These are phyloP conservation scores for Hycleus cichorii DNA, from an alignment of 1,140 invertebrate species.

Conservation along the genomic window DNA sequence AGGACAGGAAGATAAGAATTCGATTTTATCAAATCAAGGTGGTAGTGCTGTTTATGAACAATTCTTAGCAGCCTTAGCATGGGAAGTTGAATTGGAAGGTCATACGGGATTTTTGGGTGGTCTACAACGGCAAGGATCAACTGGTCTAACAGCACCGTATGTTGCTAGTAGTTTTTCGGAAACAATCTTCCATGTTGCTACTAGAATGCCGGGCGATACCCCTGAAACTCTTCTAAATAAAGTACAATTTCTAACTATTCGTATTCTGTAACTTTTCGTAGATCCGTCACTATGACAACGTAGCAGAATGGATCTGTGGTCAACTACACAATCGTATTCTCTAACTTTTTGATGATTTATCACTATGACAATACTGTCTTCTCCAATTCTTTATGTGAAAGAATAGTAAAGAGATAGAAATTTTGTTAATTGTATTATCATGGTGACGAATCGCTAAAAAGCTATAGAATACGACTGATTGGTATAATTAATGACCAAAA, in stretches of 20 bases:
- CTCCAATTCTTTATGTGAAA: too few relatives aligned
- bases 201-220: slow-evolving; percentile 85
- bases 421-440: too few relatives aligned
- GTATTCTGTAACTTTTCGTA: background rate
- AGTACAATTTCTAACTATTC: too few relatives aligned
- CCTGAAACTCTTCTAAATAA: slow-evolving; percentile 86
- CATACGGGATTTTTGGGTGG: slow-evolving; percentile 97
- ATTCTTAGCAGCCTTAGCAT: slow-evolving; percentile 90
- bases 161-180: slow-evolving; percentile 90
- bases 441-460: too few relatives aligned
- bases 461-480: too few relatives aligned
- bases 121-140: slow-evolving; percentile 81
- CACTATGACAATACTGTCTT: too few relatives aligned
- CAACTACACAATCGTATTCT: too few relatives aligned
- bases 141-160: slow-evolving; percentile 90
- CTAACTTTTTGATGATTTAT: too few relatives aligned
- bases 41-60: slow-evolving; percentile 91
- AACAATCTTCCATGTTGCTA: slow-evolving; percentile 93
- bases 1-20: slow-evolving; percentile 94
- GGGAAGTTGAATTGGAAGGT: slow-evolving; percentile 92
- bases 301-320: too few relatives aligned
- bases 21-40: slow-evolving; percentile 74
- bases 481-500: too few relatives aligned
- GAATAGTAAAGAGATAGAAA: too few relatives aligned
- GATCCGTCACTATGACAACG: too few relatives aligned